Base-by-base conservation (phyloP, 1,140 invertebrate species). In the Drosophila miranda region DNA sequence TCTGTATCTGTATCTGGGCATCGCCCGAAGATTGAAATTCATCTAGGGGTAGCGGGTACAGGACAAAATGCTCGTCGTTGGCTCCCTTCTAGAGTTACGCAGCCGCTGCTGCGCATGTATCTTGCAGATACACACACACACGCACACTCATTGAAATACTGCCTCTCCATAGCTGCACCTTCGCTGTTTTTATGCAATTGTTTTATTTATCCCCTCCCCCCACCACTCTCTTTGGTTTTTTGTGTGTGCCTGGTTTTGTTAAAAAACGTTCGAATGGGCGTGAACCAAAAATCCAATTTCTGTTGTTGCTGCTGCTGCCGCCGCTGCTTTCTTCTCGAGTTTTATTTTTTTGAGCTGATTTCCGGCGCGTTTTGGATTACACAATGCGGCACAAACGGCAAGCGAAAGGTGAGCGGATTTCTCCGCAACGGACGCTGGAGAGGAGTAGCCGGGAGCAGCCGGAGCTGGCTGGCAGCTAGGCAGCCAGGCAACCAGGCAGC, bases 361-460 rank as follows among this genome's bases (percentile, higher is more conserved):
- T 87, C 82, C 82, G 82, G 82, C 83, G 82, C 75, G 82, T 87
- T 87, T 87, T 87, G 83, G 82, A 87, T 87, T 87, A 87, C 82
- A 87, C 82, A 87, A 87, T 87, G 83, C 61, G 68, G 53, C 45
- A 44, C 58, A 57, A 66, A 56, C 57, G 44, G 26, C 59, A 5
- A 69, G 66, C 82, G 83, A 87, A 87, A 87, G 82, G 82, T 87
- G 82, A 87, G 71, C 82, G 82, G 82, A 74, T 78, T 84, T 70
- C 50, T 59, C 54, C 67, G 52, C 67, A 50, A 41, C 74, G 60
- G 63, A 63, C 48, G 63, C 46, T 73, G 23, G 21, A 58, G 56
- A 55, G 66, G 55, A 67, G 69, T 45, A 70, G 43, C 58, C 56
- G n/a, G n/a, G n/a, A n/a, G n/a, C n/a, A n/a, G n/a, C n/a, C n/a